Evolutionary conservation across 2,113 vertebrate genomes (phyloP).

Genomic region (Trochalopteron elliotii): DNA sequence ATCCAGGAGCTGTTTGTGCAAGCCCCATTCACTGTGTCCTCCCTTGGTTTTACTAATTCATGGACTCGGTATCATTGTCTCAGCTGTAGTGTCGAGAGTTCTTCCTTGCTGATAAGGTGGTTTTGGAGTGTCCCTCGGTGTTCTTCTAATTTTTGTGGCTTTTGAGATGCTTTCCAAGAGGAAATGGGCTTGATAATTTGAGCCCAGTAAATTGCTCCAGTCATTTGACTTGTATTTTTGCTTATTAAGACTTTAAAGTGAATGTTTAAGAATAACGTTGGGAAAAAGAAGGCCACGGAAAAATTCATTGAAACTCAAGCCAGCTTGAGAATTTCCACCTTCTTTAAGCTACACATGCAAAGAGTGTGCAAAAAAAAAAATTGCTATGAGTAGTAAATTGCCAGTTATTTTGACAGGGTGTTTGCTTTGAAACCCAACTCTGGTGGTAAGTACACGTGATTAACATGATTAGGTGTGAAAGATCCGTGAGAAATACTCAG

Average conservation of each 20-base stretch:
- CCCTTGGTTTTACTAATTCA: not conserved
- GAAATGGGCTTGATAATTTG: not conserved
- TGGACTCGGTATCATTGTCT: accelerated
- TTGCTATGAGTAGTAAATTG: not conserved
- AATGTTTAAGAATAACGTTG: accelerated
- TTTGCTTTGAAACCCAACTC: not conserved
- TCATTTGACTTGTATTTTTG: not conserved
- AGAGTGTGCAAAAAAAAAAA: not conserved
- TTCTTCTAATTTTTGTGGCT: not conserved
- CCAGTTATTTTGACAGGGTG: not conserved
- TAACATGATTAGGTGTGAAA: not conserved
- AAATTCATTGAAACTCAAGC: not conserved
- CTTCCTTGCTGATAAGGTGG: not conserved
- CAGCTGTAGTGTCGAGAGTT: accelerated
- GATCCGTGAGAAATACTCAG: not conserved
- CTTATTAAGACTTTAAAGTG: not conserved
- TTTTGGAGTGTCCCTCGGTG: not conserved
- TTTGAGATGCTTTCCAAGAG: not conserved
- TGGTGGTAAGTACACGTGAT: not conserved
- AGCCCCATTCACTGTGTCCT: not conserved
- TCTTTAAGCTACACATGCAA: not conserved
- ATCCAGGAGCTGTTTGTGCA: not conserved
- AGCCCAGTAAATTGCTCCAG: not conserved
- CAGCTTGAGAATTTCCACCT: not conserved
- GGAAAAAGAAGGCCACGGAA: not conserved